Percentiles rank a stretch among this genome's conserved stretches.
Conservation (phyloP, 2,113 vertebrate species). For the Hystrix brachyura region DNA sequence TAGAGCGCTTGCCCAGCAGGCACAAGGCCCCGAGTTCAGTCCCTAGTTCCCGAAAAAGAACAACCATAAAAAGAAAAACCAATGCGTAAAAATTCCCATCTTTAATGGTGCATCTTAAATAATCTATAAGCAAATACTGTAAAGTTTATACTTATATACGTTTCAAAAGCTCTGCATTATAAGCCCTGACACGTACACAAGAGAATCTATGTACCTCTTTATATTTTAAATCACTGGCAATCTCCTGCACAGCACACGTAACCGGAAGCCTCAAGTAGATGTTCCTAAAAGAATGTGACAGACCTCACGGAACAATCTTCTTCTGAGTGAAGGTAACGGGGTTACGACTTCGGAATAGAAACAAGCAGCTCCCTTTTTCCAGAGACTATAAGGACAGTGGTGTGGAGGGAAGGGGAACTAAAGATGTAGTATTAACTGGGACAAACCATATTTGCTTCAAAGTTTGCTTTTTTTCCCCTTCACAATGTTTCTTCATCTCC, state of each 20-base stretch:
- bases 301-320: neutral
- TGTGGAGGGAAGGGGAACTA: neutral
- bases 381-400: neutral
- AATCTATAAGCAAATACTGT: neutral
- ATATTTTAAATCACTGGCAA: neutral
- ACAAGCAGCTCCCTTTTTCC: neutral
- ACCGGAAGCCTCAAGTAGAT: neutral
- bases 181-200: neutral
- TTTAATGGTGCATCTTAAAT: neutral
- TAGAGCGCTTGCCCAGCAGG: too few relatives aligned
- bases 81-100: neutral
- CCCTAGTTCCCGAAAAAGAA: too few relatives aligned
- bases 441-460: neutral
- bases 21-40: too few relatives aligned
- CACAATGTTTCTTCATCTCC: neutral
- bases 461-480: neutral
- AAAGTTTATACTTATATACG: neutral
- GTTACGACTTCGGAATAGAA: neutral
- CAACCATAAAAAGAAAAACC: neutral
- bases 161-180: neutral
- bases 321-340: neutral
- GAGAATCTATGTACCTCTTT: neutral
- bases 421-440: neutral
- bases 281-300: slow-evolving; percentile 5
- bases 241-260: neutral